These are phyloP conservation scores for Xestia c-nigrum DNA, from an alignment of 2,888 invertebrate species.

Conservation along the genomic window DNA sequence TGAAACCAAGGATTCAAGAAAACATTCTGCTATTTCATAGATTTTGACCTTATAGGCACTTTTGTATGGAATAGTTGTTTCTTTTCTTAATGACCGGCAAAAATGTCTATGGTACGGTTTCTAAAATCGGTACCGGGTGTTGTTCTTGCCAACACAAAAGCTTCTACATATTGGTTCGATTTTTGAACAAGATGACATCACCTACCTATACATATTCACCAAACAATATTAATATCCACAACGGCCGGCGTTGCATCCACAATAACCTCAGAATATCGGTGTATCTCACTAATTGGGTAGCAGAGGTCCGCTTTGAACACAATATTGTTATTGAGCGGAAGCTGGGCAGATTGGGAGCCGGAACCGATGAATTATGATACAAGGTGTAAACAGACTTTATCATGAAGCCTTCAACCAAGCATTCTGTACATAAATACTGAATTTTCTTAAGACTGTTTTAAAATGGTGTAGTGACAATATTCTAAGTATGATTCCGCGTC, in stretches of 20 bases:
- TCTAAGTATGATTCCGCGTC: too few species aligned
- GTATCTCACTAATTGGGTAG: slow-evolving; percentile 43
- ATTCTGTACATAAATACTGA: too few species aligned
- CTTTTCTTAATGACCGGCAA: neutral
- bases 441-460: too few species aligned
- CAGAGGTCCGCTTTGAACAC: slow-evolving; percentile 22
- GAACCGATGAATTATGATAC: slow-evolving; percentile 31
- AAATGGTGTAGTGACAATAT: too few species aligned
- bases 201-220: neutral
- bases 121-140: too few species aligned
- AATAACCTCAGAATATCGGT: slow-evolving; percentile 22
- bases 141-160: neutral
- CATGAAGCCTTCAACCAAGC: too few species aligned
- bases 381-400: too few species aligned
- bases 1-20: too few species aligned
- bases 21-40: too few species aligned
- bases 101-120: too few species aligned
- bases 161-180: neutral
- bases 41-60: too few species aligned
- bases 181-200: neutral
- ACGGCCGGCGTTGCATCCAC: neutral
- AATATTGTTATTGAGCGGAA: slow-evolving; percentile 36
- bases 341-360: neutral
- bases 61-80: too few species aligned
- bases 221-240: slow-evolving; percentile 38